These are phyloP conservation scores for Brachypteracias leptosomus DNA, from an alignment of 2,113 vertebrate species.

Conservation along the genomic window DNA sequence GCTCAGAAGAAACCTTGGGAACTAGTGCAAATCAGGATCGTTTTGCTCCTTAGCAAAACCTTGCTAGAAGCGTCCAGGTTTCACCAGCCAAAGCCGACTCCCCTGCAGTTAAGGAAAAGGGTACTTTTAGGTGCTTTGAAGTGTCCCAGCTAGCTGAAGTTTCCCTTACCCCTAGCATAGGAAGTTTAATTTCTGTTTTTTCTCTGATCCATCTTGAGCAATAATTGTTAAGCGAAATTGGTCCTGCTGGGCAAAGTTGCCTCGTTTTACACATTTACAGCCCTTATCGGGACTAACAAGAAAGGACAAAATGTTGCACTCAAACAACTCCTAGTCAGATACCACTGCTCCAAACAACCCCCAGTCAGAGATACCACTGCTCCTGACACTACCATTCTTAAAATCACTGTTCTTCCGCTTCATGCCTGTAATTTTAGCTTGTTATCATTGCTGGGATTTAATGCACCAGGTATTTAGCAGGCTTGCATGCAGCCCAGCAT, in stretches of 20 bases:
- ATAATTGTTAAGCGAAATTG: neutral
- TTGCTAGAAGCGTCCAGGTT: neutral
- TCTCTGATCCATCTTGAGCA: neutral
- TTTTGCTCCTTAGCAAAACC: neutral
- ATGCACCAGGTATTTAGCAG: neutral
- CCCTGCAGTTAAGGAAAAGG: neutral
- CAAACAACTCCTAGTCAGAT: neutral
- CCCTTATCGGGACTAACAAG: neutral
- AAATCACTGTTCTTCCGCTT: neutral
- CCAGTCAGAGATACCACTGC: neutral
- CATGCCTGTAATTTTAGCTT: neutral
- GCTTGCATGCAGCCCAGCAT: neutral
- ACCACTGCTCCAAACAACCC: neutral
- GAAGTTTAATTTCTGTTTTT: slow-evolving; percentile 3
- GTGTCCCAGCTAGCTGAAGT: neutral
- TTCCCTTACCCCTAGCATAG: neutral
- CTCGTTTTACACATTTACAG: neutral
- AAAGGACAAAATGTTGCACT: neutral
- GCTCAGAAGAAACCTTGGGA: neutral
- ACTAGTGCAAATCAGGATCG: neutral
- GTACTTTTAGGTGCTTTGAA: fast-evolving
- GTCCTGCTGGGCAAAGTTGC: slow-evolving; percentile 3
- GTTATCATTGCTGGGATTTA: neutral
- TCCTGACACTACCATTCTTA: neutral
- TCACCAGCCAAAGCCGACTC: neutral